Evolutionary conservation across 2,888 invertebrate genomes (phyloP), one percentile per base, ranked within the genome.

Genomic region (Leptinotarsa rubiginosa): DNA sequence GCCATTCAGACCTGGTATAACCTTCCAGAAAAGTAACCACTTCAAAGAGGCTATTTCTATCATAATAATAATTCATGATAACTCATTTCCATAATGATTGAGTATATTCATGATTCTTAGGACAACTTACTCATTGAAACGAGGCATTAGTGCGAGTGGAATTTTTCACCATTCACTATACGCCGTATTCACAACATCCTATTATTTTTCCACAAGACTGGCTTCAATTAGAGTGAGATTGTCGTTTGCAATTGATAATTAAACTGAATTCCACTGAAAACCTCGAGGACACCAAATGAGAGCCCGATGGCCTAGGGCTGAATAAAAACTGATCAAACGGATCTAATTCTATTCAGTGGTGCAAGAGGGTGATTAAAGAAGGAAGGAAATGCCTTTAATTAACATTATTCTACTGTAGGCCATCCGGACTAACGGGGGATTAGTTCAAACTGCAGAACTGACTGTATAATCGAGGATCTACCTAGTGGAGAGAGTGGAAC

Each of bases 291-390:
- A 10, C 62, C 18, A 62, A 62, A 62, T 62, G 62, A 62, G 62
- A 5, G 31, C 41, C 62, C 62, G 16, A 62, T 62, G 62, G 41
- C 62, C 41, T 13, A 2, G 16, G 31, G 41, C 62, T 62, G 18
- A 75, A 74, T 77, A 75, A 77, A 77, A 76, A 75, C 73, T 54
- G 76, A 72, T 74, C 75, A 77, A 77, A 76, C 74, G 75, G 62
- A 71, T 76, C 71, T 75, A 77, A 78, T 78, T 76, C 74, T 74
- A 65, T 73, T 70, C 68, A 67, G 76, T 72, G 75, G 72, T 72
- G 77, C 76, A 69, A 72, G 66, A 68, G 71, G 68, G 76, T 75
- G 72, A 77, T 76, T 78, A 78, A 78, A 78, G 78, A 75, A 78
- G 74, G 41, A 68, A 65, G 59, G 71, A 52, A 74, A 72, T 70